A percentile compares a stretch with the other conserved stretches of the same genome.
Conservation (phyloP, 2,797 vertebrate species). For the Ciconia nigra region DNA sequence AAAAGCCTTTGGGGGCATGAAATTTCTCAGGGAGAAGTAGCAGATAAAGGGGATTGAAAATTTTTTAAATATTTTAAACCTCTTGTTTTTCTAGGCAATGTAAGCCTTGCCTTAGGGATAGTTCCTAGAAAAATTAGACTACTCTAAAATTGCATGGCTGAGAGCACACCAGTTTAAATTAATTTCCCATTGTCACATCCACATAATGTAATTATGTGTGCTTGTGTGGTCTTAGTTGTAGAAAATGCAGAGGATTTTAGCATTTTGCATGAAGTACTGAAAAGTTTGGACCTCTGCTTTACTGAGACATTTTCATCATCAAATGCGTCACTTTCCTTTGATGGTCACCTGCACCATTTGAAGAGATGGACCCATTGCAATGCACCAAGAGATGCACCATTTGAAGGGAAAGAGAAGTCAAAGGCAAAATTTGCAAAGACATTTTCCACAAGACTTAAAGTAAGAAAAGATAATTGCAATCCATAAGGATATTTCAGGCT, state of each 20-base stretch:
- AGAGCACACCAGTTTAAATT: background rate
- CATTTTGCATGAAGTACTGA: background rate
- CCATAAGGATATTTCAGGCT: background rate
- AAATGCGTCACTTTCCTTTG: background rate
- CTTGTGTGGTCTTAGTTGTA: background rate
- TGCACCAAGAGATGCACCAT: background rate
- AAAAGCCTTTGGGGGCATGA: background rate
- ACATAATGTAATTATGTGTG: background rate
- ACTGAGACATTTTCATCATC: background rate
- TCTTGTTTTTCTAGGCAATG: background rate
- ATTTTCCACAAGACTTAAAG: background rate
- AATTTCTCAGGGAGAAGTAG: background rate
- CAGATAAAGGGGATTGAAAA: background rate
- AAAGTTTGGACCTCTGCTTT: background rate
- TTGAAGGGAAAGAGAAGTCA: background rate
- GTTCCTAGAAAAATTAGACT: conserved; percentile 20
- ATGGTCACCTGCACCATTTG: background rate
- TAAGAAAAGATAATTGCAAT: background rate
- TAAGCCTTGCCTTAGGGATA: conserved; percentile 11
- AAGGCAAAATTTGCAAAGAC: background rate
- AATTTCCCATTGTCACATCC: conserved; percentile 15
- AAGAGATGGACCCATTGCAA: too few species aligned
- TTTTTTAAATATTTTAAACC: background rate
- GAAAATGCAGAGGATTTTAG: background rate
- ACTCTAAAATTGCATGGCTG: background rate